These are phyloP conservation scores for Bergia puertoricense DNA, from an alignment of 92 coral and sea anemone species.

Conservation along the genomic window DNA sequence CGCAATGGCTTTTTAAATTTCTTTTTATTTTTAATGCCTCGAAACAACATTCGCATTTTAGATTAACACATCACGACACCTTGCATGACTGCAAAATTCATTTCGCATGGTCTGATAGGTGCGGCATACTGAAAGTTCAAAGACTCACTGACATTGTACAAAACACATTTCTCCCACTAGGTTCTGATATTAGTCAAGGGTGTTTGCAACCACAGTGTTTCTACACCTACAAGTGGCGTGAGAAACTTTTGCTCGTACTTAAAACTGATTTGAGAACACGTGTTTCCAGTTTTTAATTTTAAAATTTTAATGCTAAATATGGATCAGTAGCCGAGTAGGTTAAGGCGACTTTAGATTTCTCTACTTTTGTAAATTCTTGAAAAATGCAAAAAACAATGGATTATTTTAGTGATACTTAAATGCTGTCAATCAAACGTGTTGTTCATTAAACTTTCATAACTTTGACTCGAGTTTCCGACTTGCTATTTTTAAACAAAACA, in stretches of 20 bases:
- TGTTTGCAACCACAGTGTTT: background rate
- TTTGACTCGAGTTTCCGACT: background rate
- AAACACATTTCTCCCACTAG: background rate
- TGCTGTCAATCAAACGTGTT: background rate
- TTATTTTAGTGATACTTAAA: background rate
- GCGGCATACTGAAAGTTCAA: background rate
- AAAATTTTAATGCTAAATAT: background rate
- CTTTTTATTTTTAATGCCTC: no score
- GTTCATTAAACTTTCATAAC: background rate
- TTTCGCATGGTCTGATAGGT: background rate
- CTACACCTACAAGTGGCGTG: background rate
- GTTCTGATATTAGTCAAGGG: background rate
- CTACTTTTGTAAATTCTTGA: background rate
- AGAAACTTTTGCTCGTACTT: background rate
- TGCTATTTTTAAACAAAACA: background rate
- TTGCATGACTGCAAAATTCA: background rate
- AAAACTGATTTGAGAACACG: no score
- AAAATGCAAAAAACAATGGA: background rate
- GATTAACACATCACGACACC: background rate
- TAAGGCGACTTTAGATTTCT: background rate
- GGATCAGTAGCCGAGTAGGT: background rate
- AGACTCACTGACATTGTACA: background rate
- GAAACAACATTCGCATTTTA: no score
- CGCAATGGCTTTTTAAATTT: no score
- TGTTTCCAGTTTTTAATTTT: no score